Conservation (phyloP, 2,888 invertebrate genomes). For the Pilophorus perplexus region DNA sequence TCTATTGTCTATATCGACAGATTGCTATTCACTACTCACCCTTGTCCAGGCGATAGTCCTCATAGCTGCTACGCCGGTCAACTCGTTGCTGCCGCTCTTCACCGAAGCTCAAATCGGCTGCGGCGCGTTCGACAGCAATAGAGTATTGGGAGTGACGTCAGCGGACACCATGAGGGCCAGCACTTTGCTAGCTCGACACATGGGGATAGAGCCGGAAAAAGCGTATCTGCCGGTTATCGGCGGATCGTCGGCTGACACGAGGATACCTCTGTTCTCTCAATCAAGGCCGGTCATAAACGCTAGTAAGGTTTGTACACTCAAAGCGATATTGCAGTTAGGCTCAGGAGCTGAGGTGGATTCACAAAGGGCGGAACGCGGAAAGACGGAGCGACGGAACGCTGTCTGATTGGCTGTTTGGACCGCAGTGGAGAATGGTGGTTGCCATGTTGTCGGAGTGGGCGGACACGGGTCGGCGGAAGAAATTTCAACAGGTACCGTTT, state of each 20-base stretch:
- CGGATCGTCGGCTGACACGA: slow-evolving; percentile 72
- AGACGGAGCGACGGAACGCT: background rate
- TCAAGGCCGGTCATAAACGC: slow-evolving; percentile 56
- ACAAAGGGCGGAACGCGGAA: background rate
- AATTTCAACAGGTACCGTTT: no score
- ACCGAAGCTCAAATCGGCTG: slow-evolving; percentile 18
- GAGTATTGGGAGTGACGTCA: slow-evolving; percentile 39
- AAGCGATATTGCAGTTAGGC: no score
- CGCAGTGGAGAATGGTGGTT: no score
- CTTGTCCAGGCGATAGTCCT: slow-evolving; percentile 43
- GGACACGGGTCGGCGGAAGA: no score
- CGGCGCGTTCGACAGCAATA: slow-evolving; percentile 38
- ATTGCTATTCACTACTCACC: background rate
- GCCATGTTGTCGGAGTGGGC: no score
- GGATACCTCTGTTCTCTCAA: slow-evolving; percentile 74
- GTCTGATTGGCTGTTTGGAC: no score
- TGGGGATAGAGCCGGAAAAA: slow-evolving; percentile 12
- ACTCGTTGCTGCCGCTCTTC: slow-evolving; percentile 38
- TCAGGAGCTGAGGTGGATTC: background rate
- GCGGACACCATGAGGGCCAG: slow-evolving; percentile 33
- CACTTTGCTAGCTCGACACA: slow-evolving; percentile 23
- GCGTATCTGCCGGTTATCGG: slow-evolving; percentile 67
- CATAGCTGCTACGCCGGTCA: slow-evolving; percentile 42
- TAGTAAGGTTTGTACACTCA: background rate
- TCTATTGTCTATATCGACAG: background rate